Evolutionary conservation across 2,888 invertebrate genomes (phyloP), one percentile per base, ranked within the genome.

Genomic region (Drosophila dives): DNA sequence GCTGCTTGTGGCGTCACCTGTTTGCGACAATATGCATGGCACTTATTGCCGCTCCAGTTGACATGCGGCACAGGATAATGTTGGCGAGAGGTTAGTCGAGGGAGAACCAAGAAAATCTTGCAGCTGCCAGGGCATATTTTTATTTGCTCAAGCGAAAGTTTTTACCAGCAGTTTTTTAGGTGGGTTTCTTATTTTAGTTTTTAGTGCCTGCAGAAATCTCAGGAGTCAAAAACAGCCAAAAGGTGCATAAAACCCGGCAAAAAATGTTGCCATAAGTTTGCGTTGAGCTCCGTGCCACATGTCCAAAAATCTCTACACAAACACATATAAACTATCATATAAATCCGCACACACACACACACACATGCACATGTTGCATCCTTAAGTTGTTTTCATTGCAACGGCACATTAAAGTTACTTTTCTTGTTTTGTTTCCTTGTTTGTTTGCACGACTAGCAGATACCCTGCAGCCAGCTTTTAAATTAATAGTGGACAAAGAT

Each of bases 31-130:
- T 90, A 77, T 88, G 88, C 80, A 76, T 83, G 90, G 71, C 90
- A 89, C 89, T 86, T 86, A 86, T 90, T 90, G 89, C 86, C 89
- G 86, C 84, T 89, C 74, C 86, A 77, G 81, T 86, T 86, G 81
- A 90, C 78, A 86, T 78, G 75, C 72, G 65, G 80, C 63, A 60
- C 63, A 51, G 54, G 54, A 75, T 74, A 77, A 74, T 77, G 69
- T 72, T 45, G 33, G 23, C 48, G 38, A 50, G 51, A 11, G 17
- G 1, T 2, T 10, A 2, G 12, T 8, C 17, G 17, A 7, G 15
- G 23, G 54, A 32, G 7, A 8, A 15, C 45, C 45, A 32, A 42
- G 40, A 29, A 61, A 32, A 26, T 77, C 61, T 54, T 69, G 54
- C 72, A 77, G 72, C 66, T 81, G 81, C 51, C 68, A 64, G n/a